A percentile compares a stretch with the other conserved stretches of the same genome.
Evolutionary conservation across 2,888 invertebrate genomes (phyloP).

Genomic region (Anoplius nigerrimus): DNA sequence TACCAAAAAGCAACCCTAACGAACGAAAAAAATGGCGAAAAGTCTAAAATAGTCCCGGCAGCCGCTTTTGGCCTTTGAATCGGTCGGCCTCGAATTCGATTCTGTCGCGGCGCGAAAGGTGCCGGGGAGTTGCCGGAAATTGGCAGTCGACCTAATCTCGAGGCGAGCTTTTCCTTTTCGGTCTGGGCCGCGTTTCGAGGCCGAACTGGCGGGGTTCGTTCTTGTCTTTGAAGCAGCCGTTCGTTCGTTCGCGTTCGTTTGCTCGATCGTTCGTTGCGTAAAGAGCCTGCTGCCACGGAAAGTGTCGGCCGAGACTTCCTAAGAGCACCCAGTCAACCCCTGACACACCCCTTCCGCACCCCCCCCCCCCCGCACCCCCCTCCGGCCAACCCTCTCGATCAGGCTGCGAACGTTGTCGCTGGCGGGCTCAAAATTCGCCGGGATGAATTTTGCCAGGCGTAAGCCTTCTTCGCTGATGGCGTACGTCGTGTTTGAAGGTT

Average conservation of each 20-base stretch:
- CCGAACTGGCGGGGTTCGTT: constrained; percentile 35
- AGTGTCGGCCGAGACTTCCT: constrained; percentile 32
- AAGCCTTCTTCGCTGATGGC: not conserved
- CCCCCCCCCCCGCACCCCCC: not conserved
- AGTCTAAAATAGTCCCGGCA: too few relatives aligned
- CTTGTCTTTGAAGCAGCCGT: constrained; percentile 46
- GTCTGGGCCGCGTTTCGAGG: constrained; percentile 26
- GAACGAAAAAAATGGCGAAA: too few relatives aligned
- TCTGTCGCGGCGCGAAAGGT: constrained; percentile 26
- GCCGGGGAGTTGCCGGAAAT: constrained; percentile 40
- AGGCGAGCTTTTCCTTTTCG: constrained; percentile 46
- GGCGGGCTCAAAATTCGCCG: not conserved
- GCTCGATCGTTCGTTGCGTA: constrained; percentile 9
- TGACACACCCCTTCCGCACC: constrained; percentile 19
- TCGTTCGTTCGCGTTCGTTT: too few relatives aligned
- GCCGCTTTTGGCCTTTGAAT: constrained; percentile 15
- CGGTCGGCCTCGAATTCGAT: constrained; percentile 32
- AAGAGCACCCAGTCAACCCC: constrained; percentile 32
- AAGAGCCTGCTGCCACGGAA: constrained; percentile 12
- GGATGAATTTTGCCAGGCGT: not conserved
- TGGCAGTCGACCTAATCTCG: constrained; percentile 50
- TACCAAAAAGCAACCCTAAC: too few relatives aligned
- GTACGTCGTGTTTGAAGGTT: too few relatives aligned
- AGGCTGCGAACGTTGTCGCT: not conserved
- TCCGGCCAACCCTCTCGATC: too few relatives aligned